Conservation (phyloP, 2,888 invertebrate species). For the Diarsia rubi region DNA sequence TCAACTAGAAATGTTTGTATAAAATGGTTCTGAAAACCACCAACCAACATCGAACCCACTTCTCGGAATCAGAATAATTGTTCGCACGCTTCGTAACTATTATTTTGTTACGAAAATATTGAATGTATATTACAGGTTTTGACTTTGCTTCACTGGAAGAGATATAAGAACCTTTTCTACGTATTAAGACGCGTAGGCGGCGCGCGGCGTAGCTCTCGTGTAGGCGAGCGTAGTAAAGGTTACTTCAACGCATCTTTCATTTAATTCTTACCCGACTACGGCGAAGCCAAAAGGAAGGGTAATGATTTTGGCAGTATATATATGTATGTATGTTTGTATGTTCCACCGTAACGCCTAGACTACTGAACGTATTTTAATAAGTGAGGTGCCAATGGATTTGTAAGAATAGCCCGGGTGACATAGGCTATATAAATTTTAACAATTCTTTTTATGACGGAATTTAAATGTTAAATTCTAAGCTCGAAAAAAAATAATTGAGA, state of each 20-base stretch:
- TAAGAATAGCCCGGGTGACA: no score
- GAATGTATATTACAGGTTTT: not conserved
- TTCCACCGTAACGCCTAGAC: no score
- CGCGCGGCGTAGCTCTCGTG: constrained; percentile 2
- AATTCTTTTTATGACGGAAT: no score
- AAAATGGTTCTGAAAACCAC: not conserved
- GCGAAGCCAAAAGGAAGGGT: no score
- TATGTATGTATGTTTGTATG: no score
- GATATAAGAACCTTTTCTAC: not conserved
- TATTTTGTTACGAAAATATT: not conserved
- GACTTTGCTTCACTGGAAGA: not conserved
- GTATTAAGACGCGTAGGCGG: not conserved
- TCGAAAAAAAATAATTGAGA: no score
- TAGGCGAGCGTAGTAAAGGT: constrained; percentile 4
- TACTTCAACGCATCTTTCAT: not conserved
- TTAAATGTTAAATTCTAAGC: no score
- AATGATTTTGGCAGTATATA: no score
- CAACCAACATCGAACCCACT: not conserved
- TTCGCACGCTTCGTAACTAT: not conserved
- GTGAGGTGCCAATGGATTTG: no score
- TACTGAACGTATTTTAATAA: no score
- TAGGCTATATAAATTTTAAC: no score
- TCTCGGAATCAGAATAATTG: not conserved
- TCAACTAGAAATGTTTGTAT: not conserved
- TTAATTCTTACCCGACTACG: no score